A percentile compares a stretch with the other conserved stretches of the same genome.
phyloP scores from a whole-genome alignment of 2,113 vertebrate genomes.

The Coptodon bakossiorum region DNA sequence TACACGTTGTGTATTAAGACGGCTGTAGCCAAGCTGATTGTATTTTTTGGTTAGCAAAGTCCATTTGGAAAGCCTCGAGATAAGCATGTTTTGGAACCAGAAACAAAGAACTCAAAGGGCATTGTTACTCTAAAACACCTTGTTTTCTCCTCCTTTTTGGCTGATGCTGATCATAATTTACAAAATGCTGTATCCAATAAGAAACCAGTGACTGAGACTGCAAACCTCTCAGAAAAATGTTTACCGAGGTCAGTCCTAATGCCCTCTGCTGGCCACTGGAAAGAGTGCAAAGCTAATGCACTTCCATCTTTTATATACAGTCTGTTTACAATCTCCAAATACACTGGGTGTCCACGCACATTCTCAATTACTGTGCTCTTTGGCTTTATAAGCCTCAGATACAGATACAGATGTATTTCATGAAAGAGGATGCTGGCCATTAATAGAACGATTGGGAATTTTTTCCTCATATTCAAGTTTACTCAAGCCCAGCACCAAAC shows the following conservation, averaged over 20 bases:
- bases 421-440: background rate
- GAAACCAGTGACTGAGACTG: background rate
- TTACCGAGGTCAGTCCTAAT: background rate
- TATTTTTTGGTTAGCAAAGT: background rate
- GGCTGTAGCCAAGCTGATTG: background rate
- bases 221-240: background rate
- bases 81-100: background rate
- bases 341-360: background rate
- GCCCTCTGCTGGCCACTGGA: background rate
- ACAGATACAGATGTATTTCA: background rate
- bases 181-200: background rate
- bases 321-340: background rate
- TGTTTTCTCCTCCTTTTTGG: background rate
- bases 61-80: background rate
- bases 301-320: background rate
- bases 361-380: background rate
- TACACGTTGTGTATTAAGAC: background rate
- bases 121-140: background rate
- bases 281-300: background rate
- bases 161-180: background rate
- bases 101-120: background rate
- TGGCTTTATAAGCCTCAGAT: background rate
- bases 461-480: background rate
- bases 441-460: background rate
- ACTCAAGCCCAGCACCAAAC: background rate